Base-by-base conservation (phyloP, 2,888 invertebrate genomes). In the Papilio demoleus region DNA sequence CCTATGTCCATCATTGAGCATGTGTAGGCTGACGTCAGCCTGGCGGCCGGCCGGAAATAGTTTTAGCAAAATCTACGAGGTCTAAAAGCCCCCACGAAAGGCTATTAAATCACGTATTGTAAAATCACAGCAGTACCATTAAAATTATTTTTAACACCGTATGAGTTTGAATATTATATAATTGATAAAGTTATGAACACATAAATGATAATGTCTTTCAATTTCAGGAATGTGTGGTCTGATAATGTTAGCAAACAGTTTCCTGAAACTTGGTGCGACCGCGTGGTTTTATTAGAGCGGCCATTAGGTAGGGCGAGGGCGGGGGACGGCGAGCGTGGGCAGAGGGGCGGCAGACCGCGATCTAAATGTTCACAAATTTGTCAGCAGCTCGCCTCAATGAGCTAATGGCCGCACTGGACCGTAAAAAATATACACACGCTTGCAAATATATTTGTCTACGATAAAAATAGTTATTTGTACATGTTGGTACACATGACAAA, bases 301-400 rank as follows among this genome's bases (percentile, higher is more conserved):
- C 66, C 60, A 61, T 67, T 67, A 60, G 17, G 60, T 24, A n/a
- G 59, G 36, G 19, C 24, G 9, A 50, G n/a, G 31, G n/a, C 5
- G 24, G 24, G 38, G 5, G 12, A 42, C 31, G 45, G 64, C 64
- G 64, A 61, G 50, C 60, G 66, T 24, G 27, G 50, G 27, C 27
- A 53, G 14, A n/a, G 24, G 14, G 50, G 50, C 40, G 34, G 22
- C 62, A 62, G 65, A 69, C 69, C 67, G 62, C 60, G 68, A 74
- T 73, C 71, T 70, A 70, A 74, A 67, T 67, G 67, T 50, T 61
- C 47, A 63, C 74, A 67, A 56, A 75, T 75, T 74, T 73, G 71
- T 74, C 73, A 67, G 66, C 71, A 63, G 62, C 71, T 67, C 66
- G 71, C 60, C 67, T 61, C 60, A 67, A 61, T 61, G 67, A 50